These are phyloP conservation scores for Villa cingulata DNA, from an alignment of 2,888 invertebrate species.

Conservation along the genomic window DNA sequence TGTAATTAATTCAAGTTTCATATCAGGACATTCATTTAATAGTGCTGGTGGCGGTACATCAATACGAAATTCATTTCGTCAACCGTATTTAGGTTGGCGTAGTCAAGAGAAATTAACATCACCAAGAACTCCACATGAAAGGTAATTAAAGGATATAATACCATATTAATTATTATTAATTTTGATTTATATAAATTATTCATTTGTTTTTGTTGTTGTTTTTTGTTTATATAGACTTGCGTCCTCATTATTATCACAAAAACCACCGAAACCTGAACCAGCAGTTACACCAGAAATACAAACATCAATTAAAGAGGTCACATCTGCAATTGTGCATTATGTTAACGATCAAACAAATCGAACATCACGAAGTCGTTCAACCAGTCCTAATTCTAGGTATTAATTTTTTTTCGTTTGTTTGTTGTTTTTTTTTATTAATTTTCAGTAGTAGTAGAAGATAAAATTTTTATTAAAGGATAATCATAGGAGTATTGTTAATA, in stretches of 20 bases:
- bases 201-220: neutral
- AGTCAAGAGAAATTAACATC: conserved; percentile 68
- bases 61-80: conserved; percentile 51
- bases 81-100: conserved; percentile 84
- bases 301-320: conserved; percentile 81
- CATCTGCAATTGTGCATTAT: conserved; percentile 85
- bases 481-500: no score
- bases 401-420: no score
- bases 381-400: conserved; percentile 37
- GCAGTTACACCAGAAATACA: conserved; percentile 51
- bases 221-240: conserved; percentile 46
- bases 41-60: conserved; percentile 46
- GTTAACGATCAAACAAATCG: conserved; percentile 58
- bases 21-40: conserved; percentile 50
- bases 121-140: conserved; percentile 74
- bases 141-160: conserved; percentile 37
- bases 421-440: no score
- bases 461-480: no score
- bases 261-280: conserved; percentile 33
- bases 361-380: conserved; percentile 36
- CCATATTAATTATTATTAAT: no score
- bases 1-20: conserved; percentile 34
- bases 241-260: conserved; percentile 47
- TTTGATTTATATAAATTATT: neutral
- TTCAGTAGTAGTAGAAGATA: no score